Base-by-base conservation (phyloP, 53 echinoderm and acorn worm genomes). In the Patiria pectinifera region DNA sequence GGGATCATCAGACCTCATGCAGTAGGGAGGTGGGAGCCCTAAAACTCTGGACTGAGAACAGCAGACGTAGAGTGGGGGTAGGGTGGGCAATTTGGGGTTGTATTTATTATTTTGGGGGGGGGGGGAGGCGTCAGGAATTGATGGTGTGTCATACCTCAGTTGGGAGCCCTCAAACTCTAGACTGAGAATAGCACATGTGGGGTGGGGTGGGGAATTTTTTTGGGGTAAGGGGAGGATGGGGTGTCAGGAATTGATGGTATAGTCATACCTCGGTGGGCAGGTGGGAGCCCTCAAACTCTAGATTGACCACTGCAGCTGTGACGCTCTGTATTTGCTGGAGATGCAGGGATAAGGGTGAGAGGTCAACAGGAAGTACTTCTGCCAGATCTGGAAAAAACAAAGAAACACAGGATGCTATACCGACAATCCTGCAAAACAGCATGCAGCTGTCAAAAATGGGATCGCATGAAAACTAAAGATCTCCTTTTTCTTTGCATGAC, bases 291-390 rank as follows among this genome's bases (percentile, higher is more conserved):
- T 95, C 93, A 83, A 77, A 97, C 82, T 99, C 97, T 26, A 99
- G 91, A 86, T 99, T 99, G 47, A 99, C 90, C 60, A 96, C 96
- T 10, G 97, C 99, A 2, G 97, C 99, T 10, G 93, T 91, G 71
- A 81, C 94, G 22, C 95, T 92, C 10, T 84, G 78, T 44, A 97
- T 95, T 9, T 91, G 76, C 45, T 66, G 26, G 26, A 97, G 91
- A 19, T 86, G 49, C 72, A 35, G 80, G 18, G 97, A 89, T 46
- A 97, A 80, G 3, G 85, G 80, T 3, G 66, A 16, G 21, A 96
- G 96, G 46, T 95, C 96, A 35, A 59, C 71, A 45, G 94, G 89
- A 44, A 97, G 86, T 23, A 92, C 9, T 18, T 47, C 19, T 19
- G 81, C 93, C 82, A 92, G 72, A 87, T 87, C 93, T 92, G 93